Evolutionary conservation across 2,888 invertebrate genomes (phyloP).

Genomic region (Choreutis nemorana): DNA sequence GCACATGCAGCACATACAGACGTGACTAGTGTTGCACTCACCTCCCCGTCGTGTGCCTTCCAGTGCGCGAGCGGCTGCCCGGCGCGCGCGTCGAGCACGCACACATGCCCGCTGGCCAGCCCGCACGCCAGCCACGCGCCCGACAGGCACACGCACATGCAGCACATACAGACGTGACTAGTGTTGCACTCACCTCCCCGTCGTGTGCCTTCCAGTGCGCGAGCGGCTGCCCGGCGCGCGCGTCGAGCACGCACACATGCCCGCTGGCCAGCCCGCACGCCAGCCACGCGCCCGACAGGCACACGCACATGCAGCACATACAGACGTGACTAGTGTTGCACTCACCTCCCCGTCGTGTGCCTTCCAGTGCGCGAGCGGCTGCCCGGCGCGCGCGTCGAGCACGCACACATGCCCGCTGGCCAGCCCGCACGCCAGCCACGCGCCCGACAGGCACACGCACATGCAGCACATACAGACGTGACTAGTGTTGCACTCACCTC

Average conservation of each 20-base stretch:
- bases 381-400: conserved; percentile 87
- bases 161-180: too few species aligned
- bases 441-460: conserved; percentile 79
- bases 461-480: too few species aligned
- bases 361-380: conserved; percentile 81
- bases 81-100: conserved; percentile 85
- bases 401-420: conserved; percentile 87
- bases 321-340: too few species aligned
- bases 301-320: conserved; percentile 85
- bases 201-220: conserved; percentile 92
- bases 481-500: too few species aligned
- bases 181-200: too few species aligned
- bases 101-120: conserved; percentile 88
- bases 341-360: conserved; percentile 96
- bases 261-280: conserved; percentile 94
- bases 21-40: too few species aligned
- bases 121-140: conserved; percentile 90
- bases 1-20: conserved; percentile 86
- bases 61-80: conserved; percentile 82
- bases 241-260: conserved; percentile 82
- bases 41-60: conserved; percentile 94
- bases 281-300: conserved; percentile 82
- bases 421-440: conserved; percentile 90
- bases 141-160: conserved; percentile 81
- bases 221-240: conserved; percentile 83